Evolutionary conservation across 2,797 vertebrate species (phyloP).

Genomic region (Octomys mimax): DNA sequence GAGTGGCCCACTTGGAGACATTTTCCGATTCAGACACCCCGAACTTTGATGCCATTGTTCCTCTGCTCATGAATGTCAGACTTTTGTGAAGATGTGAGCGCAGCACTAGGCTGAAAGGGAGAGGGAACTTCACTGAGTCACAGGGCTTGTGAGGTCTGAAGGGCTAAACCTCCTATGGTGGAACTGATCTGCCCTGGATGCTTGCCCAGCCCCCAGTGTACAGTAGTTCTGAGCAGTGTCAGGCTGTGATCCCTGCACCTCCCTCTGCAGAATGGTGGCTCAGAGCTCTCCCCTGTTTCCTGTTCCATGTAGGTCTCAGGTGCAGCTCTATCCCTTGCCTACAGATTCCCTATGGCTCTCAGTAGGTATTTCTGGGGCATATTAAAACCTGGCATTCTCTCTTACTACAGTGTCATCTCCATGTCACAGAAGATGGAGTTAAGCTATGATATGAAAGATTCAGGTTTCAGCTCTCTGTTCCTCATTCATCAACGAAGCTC

Average conservation of each 20-base stretch:
- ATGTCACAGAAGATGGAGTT: neutral
- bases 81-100: slow-evolving; percentile 22
- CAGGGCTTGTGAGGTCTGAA: neutral
- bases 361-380: neutral
- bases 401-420: neutral
- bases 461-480: neutral
- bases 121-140: neutral
- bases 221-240: neutral
- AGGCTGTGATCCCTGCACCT: neutral
- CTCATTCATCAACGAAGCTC: neutral
- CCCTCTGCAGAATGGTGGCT: neutral
- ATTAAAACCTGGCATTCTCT: neutral
- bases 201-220: neutral
- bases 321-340: neutral
- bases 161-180: neutral
- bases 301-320: neutral
- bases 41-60: neutral
- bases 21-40: neutral
- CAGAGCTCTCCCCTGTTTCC: neutral
- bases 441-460: neutral
- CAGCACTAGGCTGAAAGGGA: neutral
- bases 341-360: neutral
- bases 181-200: neutral
- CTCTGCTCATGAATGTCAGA: neutral
- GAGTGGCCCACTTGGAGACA: neutral